These are phyloP conservation scores for Lissocephala sabroskyi DNA, from an alignment of 2,888 invertebrate genomes.

Conservation along the genomic window DNA sequence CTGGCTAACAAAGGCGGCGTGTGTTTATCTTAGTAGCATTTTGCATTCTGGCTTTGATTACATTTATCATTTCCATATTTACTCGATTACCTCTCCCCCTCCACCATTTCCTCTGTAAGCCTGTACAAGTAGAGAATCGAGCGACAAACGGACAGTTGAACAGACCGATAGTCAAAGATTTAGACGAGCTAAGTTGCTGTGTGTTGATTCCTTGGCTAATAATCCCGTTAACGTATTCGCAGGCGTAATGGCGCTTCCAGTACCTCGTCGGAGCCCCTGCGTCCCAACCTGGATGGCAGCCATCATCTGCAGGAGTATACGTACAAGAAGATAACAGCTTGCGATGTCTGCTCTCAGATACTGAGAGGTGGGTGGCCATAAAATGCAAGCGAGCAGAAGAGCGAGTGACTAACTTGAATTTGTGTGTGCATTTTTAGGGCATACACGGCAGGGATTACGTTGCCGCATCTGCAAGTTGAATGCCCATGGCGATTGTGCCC, in stretches of 20 bases:
- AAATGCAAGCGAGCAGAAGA: neutral
- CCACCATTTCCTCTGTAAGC: too few species aligned
- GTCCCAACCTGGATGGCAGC: slow-evolving; percentile 71
- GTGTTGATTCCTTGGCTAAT: too few species aligned
- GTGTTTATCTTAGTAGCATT: neutral
- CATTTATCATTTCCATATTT: too few species aligned
- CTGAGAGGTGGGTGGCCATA: slow-evolving; percentile 80
- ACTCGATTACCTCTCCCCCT: too few species aligned
- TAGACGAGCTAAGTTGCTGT: too few species aligned
- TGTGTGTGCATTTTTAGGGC: slow-evolving; percentile 81
- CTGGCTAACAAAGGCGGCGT: too few species aligned
- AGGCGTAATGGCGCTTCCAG: slow-evolving; percentile 84
- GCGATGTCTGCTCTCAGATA: slow-evolving; percentile 94
- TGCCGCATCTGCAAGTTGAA: slow-evolving; percentile 94
- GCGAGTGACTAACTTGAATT: too few species aligned
- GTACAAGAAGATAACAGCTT: slow-evolving; percentile 95
- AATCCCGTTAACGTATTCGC: too few species aligned
- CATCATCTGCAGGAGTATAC: slow-evolving; percentile 96
- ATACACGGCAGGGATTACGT: slow-evolving; percentile 91
- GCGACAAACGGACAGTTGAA: too few species aligned
- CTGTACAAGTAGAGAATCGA: too few species aligned
- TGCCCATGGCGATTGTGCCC: slow-evolving; percentile 91
- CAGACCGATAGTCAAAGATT: too few species aligned
- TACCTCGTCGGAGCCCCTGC: slow-evolving; percentile 69
- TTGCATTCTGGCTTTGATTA: too few species aligned